These are phyloP conservation scores for Bovichtus diacanthus DNA, from an alignment of 2,797 vertebrate genomes.

Conservation along the genomic window DNA sequence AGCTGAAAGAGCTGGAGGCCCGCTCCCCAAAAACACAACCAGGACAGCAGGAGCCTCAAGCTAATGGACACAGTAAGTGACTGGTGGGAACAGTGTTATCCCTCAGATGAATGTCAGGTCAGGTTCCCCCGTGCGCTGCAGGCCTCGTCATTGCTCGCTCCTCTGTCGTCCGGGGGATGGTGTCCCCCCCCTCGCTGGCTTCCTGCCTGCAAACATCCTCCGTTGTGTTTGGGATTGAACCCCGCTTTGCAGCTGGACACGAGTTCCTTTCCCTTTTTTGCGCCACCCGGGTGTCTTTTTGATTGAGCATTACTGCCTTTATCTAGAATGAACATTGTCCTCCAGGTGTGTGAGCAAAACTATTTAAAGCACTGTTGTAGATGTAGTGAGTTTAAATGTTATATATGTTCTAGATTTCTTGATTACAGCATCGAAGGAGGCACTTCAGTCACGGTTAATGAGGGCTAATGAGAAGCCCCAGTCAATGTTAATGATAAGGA, in stretches of 20 bases:
- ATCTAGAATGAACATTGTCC: background rate
- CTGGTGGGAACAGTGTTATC: background rate
- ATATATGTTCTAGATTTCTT: background rate
- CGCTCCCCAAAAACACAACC: constrained; percentile 21
- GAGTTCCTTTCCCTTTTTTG: background rate
- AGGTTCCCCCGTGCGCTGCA: constrained; percentile 12
- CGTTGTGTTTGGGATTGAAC: constrained; percentile 16
- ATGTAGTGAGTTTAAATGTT: background rate
- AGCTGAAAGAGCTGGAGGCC: constrained; percentile 88
- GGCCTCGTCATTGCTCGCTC: constrained; percentile 8
- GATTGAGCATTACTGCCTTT: background rate
- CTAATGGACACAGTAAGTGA: constrained; percentile 72
- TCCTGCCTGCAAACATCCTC: constrained; percentile 21
- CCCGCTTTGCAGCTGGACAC: constrained; percentile 2
- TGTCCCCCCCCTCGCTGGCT: constrained; percentile 16
- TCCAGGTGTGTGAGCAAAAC: background rate
- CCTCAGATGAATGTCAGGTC: constrained; percentile 31
- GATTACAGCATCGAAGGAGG: constrained; percentile 8
- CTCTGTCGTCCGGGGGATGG: background rate
- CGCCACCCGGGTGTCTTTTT: background rate
- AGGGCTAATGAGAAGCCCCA: background rate
- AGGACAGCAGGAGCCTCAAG: constrained; percentile 43
- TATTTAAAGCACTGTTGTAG: background rate
- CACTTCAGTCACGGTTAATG: background rate
- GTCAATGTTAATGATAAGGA: background rate